Conservation (phyloP, 2,797 vertebrate genomes). For the Hybognathus amarus region DNA sequence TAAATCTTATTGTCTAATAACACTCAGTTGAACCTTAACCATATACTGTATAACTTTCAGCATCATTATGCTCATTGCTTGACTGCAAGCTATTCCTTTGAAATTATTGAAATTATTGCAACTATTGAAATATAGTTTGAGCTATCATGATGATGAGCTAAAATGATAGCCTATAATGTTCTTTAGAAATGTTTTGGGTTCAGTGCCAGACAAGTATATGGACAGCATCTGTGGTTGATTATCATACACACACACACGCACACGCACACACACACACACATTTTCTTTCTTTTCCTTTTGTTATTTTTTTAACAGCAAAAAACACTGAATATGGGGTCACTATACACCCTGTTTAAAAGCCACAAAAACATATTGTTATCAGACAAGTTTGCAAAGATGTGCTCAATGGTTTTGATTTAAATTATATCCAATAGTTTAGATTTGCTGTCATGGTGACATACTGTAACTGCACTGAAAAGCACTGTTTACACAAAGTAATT, state of each 20-base stretch:
- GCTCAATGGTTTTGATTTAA: background rate
- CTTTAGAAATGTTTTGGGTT: background rate
- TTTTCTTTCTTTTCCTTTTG: too few relatives aligned
- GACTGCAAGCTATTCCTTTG: slow-evolving; percentile 1
- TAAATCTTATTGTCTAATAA: background rate
- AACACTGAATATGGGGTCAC: background rate
- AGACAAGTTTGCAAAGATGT: background rate
- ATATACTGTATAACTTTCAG: background rate
- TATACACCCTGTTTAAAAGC: background rate
- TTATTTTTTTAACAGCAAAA: background rate
- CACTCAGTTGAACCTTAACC: background rate
- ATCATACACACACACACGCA: background rate
- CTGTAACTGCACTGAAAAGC: background rate
- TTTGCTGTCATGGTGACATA: background rate
- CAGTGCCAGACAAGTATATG: background rate
- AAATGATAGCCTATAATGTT: background rate
- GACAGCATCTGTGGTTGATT: background rate
- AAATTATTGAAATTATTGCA: too few relatives aligned
- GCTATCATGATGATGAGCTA: background rate
- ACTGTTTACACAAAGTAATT: background rate
- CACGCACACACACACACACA: too few relatives aligned
- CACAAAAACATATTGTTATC: background rate
- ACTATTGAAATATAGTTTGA: background rate
- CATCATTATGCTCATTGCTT: background rate
- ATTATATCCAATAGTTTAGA: background rate